Percentiles rank a stretch among this genome's conserved stretches.
Evolutionary conservation across 2,888 invertebrate species (phyloP).

Genomic region (Volucella bombylans): DNA sequence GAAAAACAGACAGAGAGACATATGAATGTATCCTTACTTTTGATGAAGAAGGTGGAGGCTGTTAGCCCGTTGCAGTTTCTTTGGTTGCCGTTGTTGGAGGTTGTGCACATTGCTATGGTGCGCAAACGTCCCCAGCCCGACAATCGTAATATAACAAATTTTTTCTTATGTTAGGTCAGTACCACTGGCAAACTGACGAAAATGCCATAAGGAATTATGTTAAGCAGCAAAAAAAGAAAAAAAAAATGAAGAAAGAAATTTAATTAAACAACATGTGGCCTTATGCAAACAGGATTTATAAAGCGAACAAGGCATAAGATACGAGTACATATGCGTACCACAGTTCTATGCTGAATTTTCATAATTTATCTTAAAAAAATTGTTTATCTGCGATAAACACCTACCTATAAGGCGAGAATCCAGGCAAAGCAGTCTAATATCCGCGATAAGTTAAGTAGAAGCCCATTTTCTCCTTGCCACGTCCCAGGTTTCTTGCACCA

Average conservation of each 20-base stretch:
- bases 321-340: no score
- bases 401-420: no score
- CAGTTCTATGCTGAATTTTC: no score
- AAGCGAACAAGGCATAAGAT: no score
- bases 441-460: no score
- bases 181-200: slow-evolving; percentile 44
- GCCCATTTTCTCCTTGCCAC: no score
- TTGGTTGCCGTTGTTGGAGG: slow-evolving; percentile 35
- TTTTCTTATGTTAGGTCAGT: slow-evolving; percentile 64
- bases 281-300: slow-evolving; percentile 16
- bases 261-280: slow-evolving; percentile 58
- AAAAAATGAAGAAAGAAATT: slow-evolving; percentile 28
- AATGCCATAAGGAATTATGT: slow-evolving; percentile 39
- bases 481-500: no score
- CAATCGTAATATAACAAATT: slow-evolving; percentile 59
- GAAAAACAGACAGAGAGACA: no score
- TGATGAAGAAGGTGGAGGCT: slow-evolving; percentile 62
- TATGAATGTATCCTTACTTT: slow-evolving; percentile 42
- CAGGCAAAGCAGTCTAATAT: no score
- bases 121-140: slow-evolving; percentile 17
- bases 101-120: slow-evolving; percentile 27
- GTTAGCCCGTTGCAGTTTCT: slow-evolving; percentile 34
- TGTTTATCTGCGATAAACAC: no score
- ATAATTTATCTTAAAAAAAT: no score
- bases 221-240: slow-evolving; percentile 15